These are phyloP conservation scores for Hylaeus anthracinus DNA, from an alignment of 1,140 invertebrate genomes.

Conservation along the genomic window DNA sequence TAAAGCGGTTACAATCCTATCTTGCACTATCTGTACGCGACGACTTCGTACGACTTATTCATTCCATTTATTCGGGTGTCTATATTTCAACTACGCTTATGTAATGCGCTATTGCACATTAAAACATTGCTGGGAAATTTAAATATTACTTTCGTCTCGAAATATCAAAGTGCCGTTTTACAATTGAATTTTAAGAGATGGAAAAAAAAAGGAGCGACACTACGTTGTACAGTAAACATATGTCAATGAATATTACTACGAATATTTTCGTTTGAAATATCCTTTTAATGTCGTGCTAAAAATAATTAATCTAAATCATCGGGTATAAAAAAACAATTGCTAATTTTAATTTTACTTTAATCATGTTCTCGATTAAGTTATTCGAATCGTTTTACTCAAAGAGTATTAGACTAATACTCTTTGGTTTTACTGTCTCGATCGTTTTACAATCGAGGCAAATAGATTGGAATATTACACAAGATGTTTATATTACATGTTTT, in stretches of 20 bases:
- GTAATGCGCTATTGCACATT: constrained; percentile 49
- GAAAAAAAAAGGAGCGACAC: too few relatives aligned
- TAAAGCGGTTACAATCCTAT: background rate
- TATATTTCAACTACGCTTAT: constrained; percentile 54
- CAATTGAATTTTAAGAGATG: background rate
- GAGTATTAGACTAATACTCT: background rate
- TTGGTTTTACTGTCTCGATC: too few relatives aligned
- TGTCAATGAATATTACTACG: background rate
- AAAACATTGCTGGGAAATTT: constrained; percentile 19
- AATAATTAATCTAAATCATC: background rate
- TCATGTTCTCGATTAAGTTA: background rate
- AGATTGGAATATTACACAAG: too few relatives aligned
- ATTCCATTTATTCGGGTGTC: constrained; percentile 40
- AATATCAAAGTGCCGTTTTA: background rate
- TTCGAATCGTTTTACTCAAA: background rate
- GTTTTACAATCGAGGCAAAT: too few relatives aligned
- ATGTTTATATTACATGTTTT: too few relatives aligned
- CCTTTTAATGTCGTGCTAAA: background rate
- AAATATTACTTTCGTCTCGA: background rate
- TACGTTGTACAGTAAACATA: too few relatives aligned
- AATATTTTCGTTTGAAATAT: background rate
- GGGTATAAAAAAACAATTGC: background rate
- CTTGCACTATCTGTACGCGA: background rate
- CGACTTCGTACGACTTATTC: background rate
- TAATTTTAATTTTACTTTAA: background rate